phyloP scores from a whole-genome alignment of 2,113 vertebrate genomes.

The Holacanthus passer region DNA sequence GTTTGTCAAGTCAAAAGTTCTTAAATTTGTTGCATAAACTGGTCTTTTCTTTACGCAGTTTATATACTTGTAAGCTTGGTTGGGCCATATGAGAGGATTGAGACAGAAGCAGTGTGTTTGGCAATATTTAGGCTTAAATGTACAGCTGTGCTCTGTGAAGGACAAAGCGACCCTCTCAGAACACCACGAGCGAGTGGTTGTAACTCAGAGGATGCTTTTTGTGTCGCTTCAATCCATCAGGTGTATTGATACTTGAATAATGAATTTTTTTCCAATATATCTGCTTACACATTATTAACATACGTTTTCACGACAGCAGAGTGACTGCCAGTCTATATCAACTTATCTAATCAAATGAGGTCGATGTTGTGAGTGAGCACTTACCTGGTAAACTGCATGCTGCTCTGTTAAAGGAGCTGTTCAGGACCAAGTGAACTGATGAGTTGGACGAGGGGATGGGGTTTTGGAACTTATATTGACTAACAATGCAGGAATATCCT shows the following conservation, averaged over 20 bases:
- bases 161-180: too few species aligned
- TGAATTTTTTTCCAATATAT: not conserved
- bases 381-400: slow-evolving; percentile 41
- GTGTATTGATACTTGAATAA: not conserved
- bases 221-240: not conserved
- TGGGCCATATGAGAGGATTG: not conserved
- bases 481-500: not conserved
- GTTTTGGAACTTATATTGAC: not conserved
- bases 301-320: not conserved
- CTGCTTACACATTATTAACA: not conserved
- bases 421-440: slow-evolving; percentile 17
- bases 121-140: not conserved
- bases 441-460: not conserved
- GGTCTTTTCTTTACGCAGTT: not conserved
- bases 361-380: slow-evolving; percentile 6
- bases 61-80: not conserved
- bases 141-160: not conserved
- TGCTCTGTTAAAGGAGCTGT: slow-evolving; percentile 18
- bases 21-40: not conserved
- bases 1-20: not conserved
- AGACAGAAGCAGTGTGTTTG: not conserved
- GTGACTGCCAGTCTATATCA: not conserved
- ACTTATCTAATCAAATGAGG: not conserved
- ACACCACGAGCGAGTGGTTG: too few species aligned
- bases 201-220: too few species aligned